phyloP scores from a whole-genome alignment of 1,140 invertebrate genomes.

The Drosophila rufa region DNA sequence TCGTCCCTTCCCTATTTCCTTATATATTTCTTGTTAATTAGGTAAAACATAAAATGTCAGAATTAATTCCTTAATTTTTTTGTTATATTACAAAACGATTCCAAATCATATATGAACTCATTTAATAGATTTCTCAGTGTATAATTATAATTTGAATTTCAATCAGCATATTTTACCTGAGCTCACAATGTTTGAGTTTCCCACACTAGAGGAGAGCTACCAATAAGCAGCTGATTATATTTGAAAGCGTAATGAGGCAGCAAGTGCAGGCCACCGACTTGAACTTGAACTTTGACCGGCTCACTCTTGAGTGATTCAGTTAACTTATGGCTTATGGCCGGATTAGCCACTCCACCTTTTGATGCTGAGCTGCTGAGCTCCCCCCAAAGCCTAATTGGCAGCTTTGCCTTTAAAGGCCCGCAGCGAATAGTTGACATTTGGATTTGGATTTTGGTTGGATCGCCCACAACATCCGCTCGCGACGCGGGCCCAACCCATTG shows the following conservation, averaged over 20 bases:
- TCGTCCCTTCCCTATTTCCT: too few species aligned
- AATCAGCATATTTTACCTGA: slow-evolving; percentile 11
- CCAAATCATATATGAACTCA: neutral
- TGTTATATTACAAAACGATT: too few species aligned
- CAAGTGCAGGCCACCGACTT: slow-evolving; percentile 22
- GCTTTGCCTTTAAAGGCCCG: slow-evolving; percentile 63
- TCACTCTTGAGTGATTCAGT: neutral
- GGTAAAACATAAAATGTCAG: neutral
- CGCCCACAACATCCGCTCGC: slow-evolving; percentile 72
- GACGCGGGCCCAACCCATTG: slow-evolving; percentile 35
- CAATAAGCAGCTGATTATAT: slow-evolving; percentile 41
- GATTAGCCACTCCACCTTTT: slow-evolving; percentile 2
- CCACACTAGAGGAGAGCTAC: slow-evolving; percentile 26
- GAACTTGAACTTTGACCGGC: slow-evolving; percentile 60
- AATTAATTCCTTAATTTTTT: neutral
- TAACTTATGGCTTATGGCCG: slow-evolving; percentile 5
- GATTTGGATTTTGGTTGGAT: slow-evolving; percentile 32
- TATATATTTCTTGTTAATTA: too few species aligned
- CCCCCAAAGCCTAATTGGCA: slow-evolving; percentile 55
- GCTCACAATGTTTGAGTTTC: slow-evolving; percentile 29
- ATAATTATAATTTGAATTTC: slow-evolving; percentile 13
- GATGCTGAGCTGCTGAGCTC: neutral
- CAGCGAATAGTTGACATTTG: slow-evolving; percentile 70
- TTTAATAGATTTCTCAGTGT: neutral
- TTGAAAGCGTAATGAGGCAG: slow-evolving; percentile 38